Percentiles rank a stretch among this genome's conserved stretches.
phyloP scores from a whole-genome alignment of 2,888 invertebrate genomes.

The Orthonychiurus folsomi region DNA sequence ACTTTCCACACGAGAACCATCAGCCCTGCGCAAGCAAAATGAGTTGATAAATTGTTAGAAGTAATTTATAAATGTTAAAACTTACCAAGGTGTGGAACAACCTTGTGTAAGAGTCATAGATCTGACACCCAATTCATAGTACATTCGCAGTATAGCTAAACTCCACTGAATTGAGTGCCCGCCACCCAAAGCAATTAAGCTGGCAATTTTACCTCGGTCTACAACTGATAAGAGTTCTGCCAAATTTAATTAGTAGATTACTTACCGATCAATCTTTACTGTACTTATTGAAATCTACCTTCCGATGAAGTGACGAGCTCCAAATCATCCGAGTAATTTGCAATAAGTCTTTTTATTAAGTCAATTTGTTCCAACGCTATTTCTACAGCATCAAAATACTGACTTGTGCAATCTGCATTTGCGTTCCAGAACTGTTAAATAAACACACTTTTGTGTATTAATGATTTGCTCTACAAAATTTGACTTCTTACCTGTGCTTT shows the following conservation, averaged over 20 bases:
- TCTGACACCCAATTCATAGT: conserved; percentile 77
- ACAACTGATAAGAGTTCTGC: conserved; percentile 48
- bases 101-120: conserved; percentile 78
- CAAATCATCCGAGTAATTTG: conserved; percentile 48
- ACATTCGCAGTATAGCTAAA: conserved; percentile 75
- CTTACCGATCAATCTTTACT: background rate
- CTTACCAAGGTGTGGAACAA: conserved; percentile 78
- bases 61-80: background rate
- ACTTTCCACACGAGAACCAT: conserved; percentile 25
- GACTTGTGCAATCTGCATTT: conserved; percentile 55
- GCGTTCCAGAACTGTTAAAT: conserved; percentile 55
- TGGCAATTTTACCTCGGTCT: conserved; percentile 50
- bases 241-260: conserved; percentile 17
- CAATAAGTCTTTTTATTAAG: conserved; percentile 53
- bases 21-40: conserved; percentile 21
- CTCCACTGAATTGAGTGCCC: conserved; percentile 87
- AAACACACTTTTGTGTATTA: too few species aligned
- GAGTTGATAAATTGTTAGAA: background rate
- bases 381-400: conserved; percentile 58
- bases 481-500: conserved; percentile 46
- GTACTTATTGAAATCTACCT: conserved; percentile 8
- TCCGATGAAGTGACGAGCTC: conserved; percentile 44
- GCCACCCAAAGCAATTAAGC: conserved; percentile 72
- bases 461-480: too few species aligned
- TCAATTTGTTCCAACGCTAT: conserved; percentile 59